A percentile compares a stretch with the other conserved stretches of the same genome.
phyloP scores from a whole-genome alignment of 2,888 invertebrate species.

The Amblyjoppa proteus region DNA sequence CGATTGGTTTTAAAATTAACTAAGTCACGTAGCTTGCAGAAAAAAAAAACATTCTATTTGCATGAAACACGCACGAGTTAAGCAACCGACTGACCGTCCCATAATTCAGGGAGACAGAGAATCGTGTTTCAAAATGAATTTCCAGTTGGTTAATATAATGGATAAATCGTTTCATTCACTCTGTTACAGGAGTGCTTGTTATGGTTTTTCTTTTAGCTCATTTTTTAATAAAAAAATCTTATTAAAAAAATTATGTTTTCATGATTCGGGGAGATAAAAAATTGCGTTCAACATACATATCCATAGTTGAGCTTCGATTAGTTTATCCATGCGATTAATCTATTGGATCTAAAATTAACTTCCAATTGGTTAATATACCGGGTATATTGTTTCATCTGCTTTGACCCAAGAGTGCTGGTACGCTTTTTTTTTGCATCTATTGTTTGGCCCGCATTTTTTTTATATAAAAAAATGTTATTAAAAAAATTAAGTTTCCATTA shows the following conservation, averaged over 20 bases:
- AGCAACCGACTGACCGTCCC: background rate
- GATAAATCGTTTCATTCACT: background rate
- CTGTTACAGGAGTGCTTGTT: constrained; percentile 4
- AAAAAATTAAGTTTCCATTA: background rate
- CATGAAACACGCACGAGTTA: background rate
- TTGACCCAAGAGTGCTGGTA: background rate
- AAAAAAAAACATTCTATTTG: background rate
- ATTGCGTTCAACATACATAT: too few relatives aligned
- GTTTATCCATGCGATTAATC: background rate
- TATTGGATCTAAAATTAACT: background rate
- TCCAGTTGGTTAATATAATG: background rate
- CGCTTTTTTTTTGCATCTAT: background rate
- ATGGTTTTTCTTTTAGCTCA: background rate
- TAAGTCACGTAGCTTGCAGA: background rate
- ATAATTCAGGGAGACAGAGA: too few relatives aligned
- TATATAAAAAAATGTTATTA: background rate
- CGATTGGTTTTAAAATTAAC: background rate
- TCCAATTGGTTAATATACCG: too few relatives aligned
- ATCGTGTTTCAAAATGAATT: background rate
- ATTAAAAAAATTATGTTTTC: background rate
- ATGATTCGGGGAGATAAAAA: too few relatives aligned
- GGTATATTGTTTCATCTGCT: too few relatives aligned
- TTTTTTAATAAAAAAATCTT: background rate
- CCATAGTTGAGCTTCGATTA: too few relatives aligned
- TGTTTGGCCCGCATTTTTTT: too few relatives aligned